These are phyloP conservation scores for Lepidostoma basale DNA, from an alignment of 1,140 invertebrate species.

Conservation along the genomic window DNA sequence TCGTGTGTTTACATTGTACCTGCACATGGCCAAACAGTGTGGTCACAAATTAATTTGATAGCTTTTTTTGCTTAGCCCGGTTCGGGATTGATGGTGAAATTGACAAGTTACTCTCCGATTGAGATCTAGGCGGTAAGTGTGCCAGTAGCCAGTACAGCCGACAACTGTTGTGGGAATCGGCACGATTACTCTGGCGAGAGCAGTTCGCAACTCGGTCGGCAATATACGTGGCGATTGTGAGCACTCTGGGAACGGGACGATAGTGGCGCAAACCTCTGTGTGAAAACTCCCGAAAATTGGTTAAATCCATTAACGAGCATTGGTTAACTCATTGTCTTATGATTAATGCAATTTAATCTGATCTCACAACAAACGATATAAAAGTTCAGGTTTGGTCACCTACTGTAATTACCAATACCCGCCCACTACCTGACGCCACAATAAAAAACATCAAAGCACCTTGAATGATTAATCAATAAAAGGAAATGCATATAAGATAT, in stretches of 20 bases:
- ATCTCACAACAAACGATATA: too few relatives aligned
- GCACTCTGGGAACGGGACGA: background rate
- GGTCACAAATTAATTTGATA: too few relatives aligned
- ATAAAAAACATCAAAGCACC: too few relatives aligned
- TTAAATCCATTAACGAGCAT: background rate
- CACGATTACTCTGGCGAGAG: constrained; percentile 1
- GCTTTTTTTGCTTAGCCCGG: background rate
- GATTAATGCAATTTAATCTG: too few relatives aligned
- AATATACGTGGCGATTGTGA: background rate
- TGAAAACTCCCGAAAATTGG: constrained; percentile 9
- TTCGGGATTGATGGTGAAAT: constrained; percentile 6
- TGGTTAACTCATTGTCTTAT: too few relatives aligned
- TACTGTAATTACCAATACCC: too few relatives aligned
- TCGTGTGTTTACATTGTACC: too few relatives aligned
- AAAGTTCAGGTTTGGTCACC: too few relatives aligned
- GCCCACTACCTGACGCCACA: too few relatives aligned
- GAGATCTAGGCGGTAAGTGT: constrained; percentile 13
- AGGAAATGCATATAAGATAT: too few relatives aligned
- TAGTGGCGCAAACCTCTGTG: background rate
- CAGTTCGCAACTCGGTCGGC: background rate
- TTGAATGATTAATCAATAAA: too few relatives aligned
- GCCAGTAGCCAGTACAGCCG: background rate
- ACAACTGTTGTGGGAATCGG: constrained; percentile 9
- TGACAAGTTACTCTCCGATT: constrained; percentile 4
- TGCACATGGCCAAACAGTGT: too few relatives aligned